phyloP scores from a whole-genome alignment of 92 coral and sea anemone species.

The Epizoanthus rinbou region DNA sequence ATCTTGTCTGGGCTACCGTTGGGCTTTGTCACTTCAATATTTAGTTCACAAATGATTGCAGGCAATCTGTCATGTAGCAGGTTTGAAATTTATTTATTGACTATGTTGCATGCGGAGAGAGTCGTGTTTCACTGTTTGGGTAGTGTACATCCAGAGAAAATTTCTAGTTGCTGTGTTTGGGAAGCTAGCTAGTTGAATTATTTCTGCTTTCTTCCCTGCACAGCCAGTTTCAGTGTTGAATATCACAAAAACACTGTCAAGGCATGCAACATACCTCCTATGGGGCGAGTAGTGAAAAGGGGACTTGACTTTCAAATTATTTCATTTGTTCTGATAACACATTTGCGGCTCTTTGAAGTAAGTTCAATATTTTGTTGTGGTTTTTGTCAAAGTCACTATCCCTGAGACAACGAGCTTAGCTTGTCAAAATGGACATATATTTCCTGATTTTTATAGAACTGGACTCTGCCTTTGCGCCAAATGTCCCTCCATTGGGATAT shows the following conservation, averaged over 20 bases:
- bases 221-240: slow-evolving; percentile 23
- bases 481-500: slow-evolving; percentile 14
- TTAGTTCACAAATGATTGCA: slow-evolving; percentile 27
- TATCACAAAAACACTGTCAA: slow-evolving; percentile 26
- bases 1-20: slow-evolving; percentile 27
- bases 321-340: slow-evolving; percentile 21
- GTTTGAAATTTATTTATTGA: slow-evolving; percentile 25
- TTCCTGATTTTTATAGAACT: slow-evolving; percentile 14
- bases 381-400: slow-evolving; percentile 22
- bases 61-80: slow-evolving; percentile 28
- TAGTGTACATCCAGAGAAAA: slow-evolving; percentile 22
- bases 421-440: slow-evolving; percentile 21
- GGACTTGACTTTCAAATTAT: slow-evolving; percentile 26
- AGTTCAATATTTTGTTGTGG: slow-evolving; percentile 23
- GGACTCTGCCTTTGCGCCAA: slow-evolving; percentile 14
- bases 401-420: slow-evolving; percentile 22
- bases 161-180: slow-evolving; percentile 20
- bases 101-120: slow-evolving; percentile 29
- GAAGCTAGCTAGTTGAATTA: slow-evolving; percentile 25
- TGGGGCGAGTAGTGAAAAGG: slow-evolving; percentile 19
- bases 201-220: slow-evolving; percentile 28
- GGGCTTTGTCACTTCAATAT: slow-evolving; percentile 26
- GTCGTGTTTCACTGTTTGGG: slow-evolving; percentile 26
- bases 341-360: slow-evolving; percentile 19
- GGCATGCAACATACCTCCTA: slow-evolving; percentile 16